phyloP scores from a whole-genome alignment of 2,797 vertebrate genomes.

The Lithobates pipiens region DNA sequence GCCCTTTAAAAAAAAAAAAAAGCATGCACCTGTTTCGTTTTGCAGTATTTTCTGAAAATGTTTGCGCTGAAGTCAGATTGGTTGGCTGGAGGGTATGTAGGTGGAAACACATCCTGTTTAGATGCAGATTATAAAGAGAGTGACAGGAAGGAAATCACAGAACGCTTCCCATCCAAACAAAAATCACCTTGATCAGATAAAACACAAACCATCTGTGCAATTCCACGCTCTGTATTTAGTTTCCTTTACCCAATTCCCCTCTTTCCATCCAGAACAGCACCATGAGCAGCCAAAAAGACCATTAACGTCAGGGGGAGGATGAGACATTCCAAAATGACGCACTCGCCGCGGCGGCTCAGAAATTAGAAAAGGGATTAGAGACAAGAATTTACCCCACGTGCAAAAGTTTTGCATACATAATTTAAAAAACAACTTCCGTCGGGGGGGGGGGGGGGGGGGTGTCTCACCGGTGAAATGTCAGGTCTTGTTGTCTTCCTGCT shows the following conservation, averaged over 20 bases:
- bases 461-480: no score
- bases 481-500: no score
- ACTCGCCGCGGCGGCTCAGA: neutral
- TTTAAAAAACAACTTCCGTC: no score
- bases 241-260: constrained; percentile 9
- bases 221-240: neutral
- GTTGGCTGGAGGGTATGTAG: neutral
- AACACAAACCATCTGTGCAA: neutral
- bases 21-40: no score
- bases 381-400: no score
- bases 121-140: neutral
- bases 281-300: constrained; percentile 1
- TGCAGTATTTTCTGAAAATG: no score
- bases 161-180: constrained; percentile 9
- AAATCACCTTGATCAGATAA: constrained; percentile 3
- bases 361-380: neutral
- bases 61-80: no score
- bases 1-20: no score
- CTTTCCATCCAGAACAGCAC: no score
- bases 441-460: no score
- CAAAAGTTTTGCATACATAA: no score
- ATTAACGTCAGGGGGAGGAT: constrained; percentile 17
- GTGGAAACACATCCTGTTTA: constrained; percentile 19
- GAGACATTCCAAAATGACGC: constrained; percentile 14
- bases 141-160: constrained; percentile 21